phyloP scores from a whole-genome alignment of 2,888 invertebrate species.

The Lobophora halterata region DNA sequence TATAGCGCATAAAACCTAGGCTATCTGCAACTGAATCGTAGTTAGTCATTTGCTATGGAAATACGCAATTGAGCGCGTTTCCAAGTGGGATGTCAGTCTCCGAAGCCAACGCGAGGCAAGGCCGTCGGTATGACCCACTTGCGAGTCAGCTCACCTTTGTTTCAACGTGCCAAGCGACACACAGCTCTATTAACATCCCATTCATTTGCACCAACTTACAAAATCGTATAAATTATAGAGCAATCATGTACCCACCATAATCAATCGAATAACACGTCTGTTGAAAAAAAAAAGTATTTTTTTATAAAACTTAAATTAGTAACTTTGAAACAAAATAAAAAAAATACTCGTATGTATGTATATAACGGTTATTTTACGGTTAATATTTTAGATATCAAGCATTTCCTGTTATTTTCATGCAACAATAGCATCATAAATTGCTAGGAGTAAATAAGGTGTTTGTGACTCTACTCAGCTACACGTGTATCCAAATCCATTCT shows the following conservation, averaged over 20 bases:
- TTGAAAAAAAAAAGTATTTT: too few species aligned
- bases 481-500: too few species aligned
- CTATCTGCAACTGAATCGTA: conserved; percentile 1
- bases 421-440: too few species aligned
- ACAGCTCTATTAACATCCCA: conserved; percentile 42
- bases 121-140: conserved; percentile 67
- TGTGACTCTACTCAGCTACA: too few species aligned
- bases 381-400: too few species aligned
- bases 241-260: not conserved
- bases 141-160: conserved; percentile 63
- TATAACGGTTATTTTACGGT: too few species aligned
- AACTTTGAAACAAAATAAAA: too few species aligned
- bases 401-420: too few species aligned
- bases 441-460: too few species aligned
- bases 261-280: not conserved
- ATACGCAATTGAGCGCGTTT: conserved; percentile 15
- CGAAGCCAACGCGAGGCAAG: conserved; percentile 64
- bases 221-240: conserved; percentile 9
- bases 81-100: conserved; percentile 49
- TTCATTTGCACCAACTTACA: conserved; percentile 23
- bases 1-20: too few species aligned
- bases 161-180: conserved; percentile 50
- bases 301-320: too few species aligned
- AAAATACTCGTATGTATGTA: too few species aligned
- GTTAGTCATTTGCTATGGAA: conserved; percentile 13